phyloP scores from a whole-genome alignment of 2,888 invertebrate species.

The Criorhina ranunculi region DNA sequence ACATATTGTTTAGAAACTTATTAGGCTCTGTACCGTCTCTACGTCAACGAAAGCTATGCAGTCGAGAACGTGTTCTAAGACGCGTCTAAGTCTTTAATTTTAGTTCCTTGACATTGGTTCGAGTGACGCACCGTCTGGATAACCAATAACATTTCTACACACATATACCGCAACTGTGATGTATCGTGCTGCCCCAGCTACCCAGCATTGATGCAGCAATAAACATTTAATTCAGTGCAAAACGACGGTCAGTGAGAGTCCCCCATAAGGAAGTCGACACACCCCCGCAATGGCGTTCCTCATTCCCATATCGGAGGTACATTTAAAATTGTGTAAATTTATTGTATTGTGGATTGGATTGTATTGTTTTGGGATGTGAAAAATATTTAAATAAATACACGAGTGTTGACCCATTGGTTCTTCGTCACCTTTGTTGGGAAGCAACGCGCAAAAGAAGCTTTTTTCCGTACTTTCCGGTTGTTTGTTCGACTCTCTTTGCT shows the following conservation, averaged over 20 bases:
- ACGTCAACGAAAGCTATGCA: conserved; percentile 46
- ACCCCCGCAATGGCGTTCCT: conserved; percentile 72
- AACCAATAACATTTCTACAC: background rate
- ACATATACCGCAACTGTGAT: background rate
- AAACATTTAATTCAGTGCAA: conserved; percentile 5
- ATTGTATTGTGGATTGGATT: background rate
- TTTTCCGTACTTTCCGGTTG: conserved; percentile 6
- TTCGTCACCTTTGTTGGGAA: conserved; percentile 29
- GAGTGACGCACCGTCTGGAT: conserved; percentile 26
- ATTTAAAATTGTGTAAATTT: conserved; percentile 5
- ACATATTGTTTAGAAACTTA: background rate
- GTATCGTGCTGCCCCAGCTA: background rate
- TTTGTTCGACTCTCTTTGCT: background rate
- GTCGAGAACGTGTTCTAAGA: conserved; percentile 11
- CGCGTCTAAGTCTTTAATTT: conserved; percentile 19
- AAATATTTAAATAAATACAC: conserved; percentile 8
- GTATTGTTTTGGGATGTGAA: conserved; percentile 7
- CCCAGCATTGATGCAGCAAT: background rate
- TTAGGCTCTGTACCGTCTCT: conserved; percentile 11
- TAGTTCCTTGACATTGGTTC: conserved; percentile 17
- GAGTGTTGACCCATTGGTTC: conserved; percentile 28
- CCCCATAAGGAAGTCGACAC: conserved; percentile 29
- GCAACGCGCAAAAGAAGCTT: conserved; percentile 40
- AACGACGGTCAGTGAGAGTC: conserved; percentile 1
- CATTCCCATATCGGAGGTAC: conserved; percentile 71